Evolutionary conservation across 1,140 invertebrate genomes (phyloP).

Genomic region (Drosophila murphyi): DNA sequence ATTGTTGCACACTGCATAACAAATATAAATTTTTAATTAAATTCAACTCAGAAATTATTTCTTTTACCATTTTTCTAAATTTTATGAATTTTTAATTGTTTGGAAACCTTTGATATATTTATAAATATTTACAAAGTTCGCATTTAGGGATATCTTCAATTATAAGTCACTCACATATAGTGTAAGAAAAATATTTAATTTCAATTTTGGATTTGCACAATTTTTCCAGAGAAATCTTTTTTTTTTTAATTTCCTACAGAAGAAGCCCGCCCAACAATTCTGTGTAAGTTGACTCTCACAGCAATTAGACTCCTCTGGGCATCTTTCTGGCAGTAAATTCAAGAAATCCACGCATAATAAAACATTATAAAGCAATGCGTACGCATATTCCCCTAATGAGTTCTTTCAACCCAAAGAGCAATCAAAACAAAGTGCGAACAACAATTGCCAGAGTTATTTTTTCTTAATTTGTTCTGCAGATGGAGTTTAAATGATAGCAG

Average conservation of each 20-base stretch:
- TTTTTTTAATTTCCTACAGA: background rate
- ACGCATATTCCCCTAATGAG: slow-evolving; percentile 30
- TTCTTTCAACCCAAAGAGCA: slow-evolving; percentile 33
- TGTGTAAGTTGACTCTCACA: slow-evolving; percentile 1
- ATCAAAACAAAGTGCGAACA: slow-evolving; percentile 13
- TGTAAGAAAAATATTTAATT: no score
- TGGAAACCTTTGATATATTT: no score
- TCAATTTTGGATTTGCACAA: no score
- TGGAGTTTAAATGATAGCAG: slow-evolving; percentile 7
- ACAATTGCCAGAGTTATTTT: slow-evolving; percentile 13
- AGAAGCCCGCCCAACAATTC: background rate
- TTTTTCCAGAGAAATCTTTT: background rate
- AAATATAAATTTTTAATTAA: background rate
- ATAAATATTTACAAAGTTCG: no score
- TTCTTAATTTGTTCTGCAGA: slow-evolving; percentile 1
- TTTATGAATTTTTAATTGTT: background rate
- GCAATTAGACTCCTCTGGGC: slow-evolving; percentile 1
- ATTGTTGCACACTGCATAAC: slow-evolving; percentile 37
- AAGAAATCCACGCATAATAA: slow-evolving; percentile 20
- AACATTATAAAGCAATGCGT: slow-evolving; percentile 1
- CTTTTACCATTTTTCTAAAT: background rate
- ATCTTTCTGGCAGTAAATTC: background rate
- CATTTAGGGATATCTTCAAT: no score
- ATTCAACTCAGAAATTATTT: no score
- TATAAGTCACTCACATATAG: no score